phyloP scores from a whole-genome alignment of 1,140 invertebrate genomes.

The Saccostrea glomerata region DNA sequence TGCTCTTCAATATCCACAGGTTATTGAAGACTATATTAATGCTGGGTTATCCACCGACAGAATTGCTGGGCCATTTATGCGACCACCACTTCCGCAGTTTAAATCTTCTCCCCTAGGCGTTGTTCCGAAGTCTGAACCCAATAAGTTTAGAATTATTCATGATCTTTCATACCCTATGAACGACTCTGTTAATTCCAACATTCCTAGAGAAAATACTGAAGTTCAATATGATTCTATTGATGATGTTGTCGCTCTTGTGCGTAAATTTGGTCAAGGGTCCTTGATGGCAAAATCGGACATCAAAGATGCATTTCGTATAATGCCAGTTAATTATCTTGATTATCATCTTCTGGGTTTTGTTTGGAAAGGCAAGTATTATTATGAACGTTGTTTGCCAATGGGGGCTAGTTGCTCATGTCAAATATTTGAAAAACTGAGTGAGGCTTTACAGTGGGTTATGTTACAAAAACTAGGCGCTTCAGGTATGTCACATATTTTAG shows the following conservation, averaged over 20 bases:
- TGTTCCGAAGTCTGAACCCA: constrained; percentile 6
- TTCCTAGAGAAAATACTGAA: neutral
- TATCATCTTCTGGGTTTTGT: constrained; percentile 40
- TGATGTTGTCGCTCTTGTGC: neutral
- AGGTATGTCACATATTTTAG: constrained; percentile 44
- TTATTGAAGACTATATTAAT: neutral
- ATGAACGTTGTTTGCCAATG: constrained; percentile 41
- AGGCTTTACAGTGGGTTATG: constrained; percentile 30
- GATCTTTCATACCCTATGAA: neutral
- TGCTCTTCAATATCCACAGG: neutral
- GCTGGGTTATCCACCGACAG: neutral
- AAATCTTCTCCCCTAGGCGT: neutral
- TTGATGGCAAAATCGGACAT: constrained; percentile 29
- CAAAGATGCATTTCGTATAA: constrained; percentile 21
- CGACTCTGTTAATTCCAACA: neutral
- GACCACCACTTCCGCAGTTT: neutral
- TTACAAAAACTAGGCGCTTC: neutral
- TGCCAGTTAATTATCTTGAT: constrained; percentile 27
- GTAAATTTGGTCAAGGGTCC: neutral
- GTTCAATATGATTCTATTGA: neutral
- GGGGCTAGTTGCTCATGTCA: constrained; percentile 43
- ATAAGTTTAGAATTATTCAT: neutral
- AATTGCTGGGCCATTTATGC: neutral
- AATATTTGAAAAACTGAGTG: constrained; percentile 40
- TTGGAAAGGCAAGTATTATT: constrained; percentile 2